These are phyloP conservation scores for Pempheris klunzingeri DNA, from an alignment of 2,797 vertebrate species.

Conservation along the genomic window DNA sequence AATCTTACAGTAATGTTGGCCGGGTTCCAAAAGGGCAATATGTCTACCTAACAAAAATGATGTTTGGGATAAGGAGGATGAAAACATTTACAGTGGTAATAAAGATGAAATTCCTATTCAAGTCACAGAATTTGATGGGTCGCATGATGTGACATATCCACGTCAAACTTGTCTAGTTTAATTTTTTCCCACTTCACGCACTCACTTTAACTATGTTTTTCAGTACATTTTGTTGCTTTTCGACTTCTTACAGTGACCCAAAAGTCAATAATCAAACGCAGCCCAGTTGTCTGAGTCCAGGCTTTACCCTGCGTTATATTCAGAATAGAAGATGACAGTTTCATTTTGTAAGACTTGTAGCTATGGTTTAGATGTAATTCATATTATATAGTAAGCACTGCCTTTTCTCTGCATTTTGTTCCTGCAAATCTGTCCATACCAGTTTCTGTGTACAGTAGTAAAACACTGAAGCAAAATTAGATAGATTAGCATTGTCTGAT, in stretches of 20 bases:
- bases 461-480: no score
- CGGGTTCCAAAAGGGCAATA: no score
- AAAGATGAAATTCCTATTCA: no score
- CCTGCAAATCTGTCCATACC: not conserved
- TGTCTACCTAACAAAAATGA: no score
- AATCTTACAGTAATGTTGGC: no score
- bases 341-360: not conserved
- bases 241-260: not conserved
- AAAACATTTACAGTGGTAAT: no score
- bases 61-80: no score
- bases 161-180: no score
- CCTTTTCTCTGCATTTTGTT: not conserved
- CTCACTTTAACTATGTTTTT: not conserved
- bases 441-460: not conserved
- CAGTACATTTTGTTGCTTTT: not conserved
- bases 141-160: no score
- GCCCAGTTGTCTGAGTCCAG: not conserved
- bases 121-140: no score
- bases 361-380: not conserved
- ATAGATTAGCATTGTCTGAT: no score
- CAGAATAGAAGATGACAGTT: constrained; percentile 6
- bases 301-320: not conserved
- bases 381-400: not conserved
- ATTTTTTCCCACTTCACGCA: no score
- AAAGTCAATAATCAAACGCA: not conserved